Conservation (phyloP, 2,113 vertebrate species). For the Macquaria australasica region DNA sequence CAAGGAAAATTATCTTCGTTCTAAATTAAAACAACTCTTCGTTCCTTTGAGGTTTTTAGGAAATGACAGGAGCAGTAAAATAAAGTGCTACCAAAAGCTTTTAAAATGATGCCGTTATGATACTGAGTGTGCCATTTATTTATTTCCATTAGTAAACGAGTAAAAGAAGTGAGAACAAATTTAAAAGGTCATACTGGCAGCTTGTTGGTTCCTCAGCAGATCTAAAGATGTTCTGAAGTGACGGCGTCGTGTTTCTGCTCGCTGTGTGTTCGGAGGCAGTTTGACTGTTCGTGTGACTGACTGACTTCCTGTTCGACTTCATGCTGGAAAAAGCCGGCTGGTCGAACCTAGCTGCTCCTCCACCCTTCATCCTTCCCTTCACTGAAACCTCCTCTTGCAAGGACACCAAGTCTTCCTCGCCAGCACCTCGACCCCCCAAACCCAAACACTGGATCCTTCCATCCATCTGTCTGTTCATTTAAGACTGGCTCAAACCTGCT, state of each 20-base stretch:
- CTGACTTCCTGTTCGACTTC: neutral
- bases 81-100: neutral
- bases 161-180: neutral
- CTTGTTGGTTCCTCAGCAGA: neutral
- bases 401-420: neutral
- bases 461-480: neutral
- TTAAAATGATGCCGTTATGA: neutral
- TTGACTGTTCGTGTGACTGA: too few relatives aligned
- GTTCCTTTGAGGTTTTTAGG: neutral
- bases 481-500: neutral
- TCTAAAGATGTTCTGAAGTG: neutral
- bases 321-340: neutral
- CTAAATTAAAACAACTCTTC: neutral
- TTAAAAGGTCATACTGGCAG: neutral
- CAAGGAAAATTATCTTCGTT: neutral
- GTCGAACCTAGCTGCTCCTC: neutral
- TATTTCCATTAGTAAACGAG: neutral
- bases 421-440: neutral
- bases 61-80: neutral
- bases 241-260: too few relatives aligned
- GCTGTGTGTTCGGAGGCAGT: neutral
- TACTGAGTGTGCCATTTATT: neutral
- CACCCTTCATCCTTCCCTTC: neutral
- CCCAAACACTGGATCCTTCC: neutral
- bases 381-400: neutral